Evolutionary conservation across 2,113 vertebrate genomes (phyloP), one percentile per base, ranked within the genome.

Genomic region (Rhadina sibilatrix): DNA sequence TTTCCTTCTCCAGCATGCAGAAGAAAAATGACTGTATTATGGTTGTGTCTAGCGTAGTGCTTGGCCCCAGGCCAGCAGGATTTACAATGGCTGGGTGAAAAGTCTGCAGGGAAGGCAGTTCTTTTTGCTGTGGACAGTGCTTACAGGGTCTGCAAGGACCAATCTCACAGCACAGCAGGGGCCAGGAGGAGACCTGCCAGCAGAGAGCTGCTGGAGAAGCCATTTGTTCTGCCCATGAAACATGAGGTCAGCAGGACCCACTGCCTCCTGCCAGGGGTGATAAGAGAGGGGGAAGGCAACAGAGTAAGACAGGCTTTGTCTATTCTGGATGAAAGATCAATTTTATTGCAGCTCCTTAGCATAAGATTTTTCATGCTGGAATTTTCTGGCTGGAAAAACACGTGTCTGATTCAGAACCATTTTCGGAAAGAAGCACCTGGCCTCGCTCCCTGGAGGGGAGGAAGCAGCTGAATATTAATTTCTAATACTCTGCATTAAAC

Each of bases 1-100:
- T 97, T 97, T 98, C 97, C 96, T 97, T 93, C 92, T 84, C 91
- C 91, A 92, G 84, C 91, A 37, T 77, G 85, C 87, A 74, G 86
- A 96, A 97, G 96, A 97, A 97, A 97, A 97, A 97, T 97, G 95
- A 96, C 93, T 75, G 96, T 96, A 96, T 95, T 96, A 95, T 94
- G 94, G 93, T 95, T 96, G 94, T 96, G 97, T 97, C 96, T 97
- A 95, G 94, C 46, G 23, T 54, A 95, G 93, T 9, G 66, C 64
- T 68, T 97, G 98, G 96, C 93, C 31, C 47, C 27, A 40, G 75
- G 96, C 97, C 97, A 97, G 84, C 3, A 11, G 95, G 96, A 97
- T 97, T 96, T 97, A 97, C 95, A 93, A 85, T 27, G 92, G 86
- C 96, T 94, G 97, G 97, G 97, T 95, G 96, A 97, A 94, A 96